Conservation (phyloP, 2,888 invertebrate genomes). For the Fabriciana adippe region DNA sequence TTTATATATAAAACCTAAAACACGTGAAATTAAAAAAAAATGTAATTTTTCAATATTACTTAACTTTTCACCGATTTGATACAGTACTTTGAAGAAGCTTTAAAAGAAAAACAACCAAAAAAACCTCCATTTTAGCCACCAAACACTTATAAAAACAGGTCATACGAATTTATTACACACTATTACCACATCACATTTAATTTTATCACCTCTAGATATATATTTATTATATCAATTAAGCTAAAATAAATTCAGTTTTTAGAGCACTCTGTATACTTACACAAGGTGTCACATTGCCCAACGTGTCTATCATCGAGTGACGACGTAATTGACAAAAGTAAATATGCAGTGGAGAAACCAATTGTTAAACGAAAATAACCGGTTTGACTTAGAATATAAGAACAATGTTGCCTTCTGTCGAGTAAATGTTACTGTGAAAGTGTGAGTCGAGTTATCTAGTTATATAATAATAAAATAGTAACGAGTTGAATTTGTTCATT, state of each 20-base stretch:
- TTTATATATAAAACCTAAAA: too few species aligned
- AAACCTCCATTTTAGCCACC: too few species aligned
- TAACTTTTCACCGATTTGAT: too few species aligned
- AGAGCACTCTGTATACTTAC: slow-evolving; percentile 35
- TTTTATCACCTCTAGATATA: not conserved
- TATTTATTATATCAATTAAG: not conserved
- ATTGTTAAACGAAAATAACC: slow-evolving; percentile 39
- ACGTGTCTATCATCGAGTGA: slow-evolving; percentile 45
- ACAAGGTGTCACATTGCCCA: slow-evolving; percentile 72
- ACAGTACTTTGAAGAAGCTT: too few species aligned
- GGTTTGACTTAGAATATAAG: slow-evolving; percentile 35
- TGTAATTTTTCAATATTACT: too few species aligned
- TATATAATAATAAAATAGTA: slow-evolving; percentile 11
- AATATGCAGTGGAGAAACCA: slow-evolving; percentile 21
- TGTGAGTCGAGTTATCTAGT: slow-evolving; percentile 24
- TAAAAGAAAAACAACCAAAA: too few species aligned
- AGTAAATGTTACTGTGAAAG: slow-evolving; percentile 23
- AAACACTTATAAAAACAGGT: too few species aligned
- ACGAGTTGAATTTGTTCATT: not conserved
- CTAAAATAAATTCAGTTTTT: not conserved
- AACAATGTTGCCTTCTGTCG: not conserved
- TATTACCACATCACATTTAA: not conserved
- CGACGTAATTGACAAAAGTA: slow-evolving; percentile 39
- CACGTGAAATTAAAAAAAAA: too few species aligned
- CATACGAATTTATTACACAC: too few species aligned